Conservation (phyloP, 1,140 invertebrate species). For the Bathynomus jamesi region DNA sequence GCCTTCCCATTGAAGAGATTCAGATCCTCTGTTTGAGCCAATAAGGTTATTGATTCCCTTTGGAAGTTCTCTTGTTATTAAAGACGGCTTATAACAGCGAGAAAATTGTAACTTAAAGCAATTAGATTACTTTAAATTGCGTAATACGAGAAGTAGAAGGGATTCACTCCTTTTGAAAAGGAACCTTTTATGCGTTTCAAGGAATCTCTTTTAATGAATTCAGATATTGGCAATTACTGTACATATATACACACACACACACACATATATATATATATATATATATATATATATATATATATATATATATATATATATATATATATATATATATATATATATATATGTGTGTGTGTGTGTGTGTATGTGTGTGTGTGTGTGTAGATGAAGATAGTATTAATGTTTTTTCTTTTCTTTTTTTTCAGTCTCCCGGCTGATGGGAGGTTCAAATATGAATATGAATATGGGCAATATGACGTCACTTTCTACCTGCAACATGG, state of each 20-base stretch:
- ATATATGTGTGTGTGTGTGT: not conserved
- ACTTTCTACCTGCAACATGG: slow-evolving; percentile 53
- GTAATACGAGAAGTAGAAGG: not conserved
- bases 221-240: not conserved
- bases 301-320: slow-evolving; percentile 2
- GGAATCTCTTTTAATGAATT: too few relatives aligned
- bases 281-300: slow-evolving; percentile 1
- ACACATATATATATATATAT: not conserved
- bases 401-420: slow-evolving; percentile 6
- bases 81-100: not conserved
- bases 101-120: too few relatives aligned
- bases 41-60: too few relatives aligned
- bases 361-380: not conserved
- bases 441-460: slow-evolving; percentile 71
- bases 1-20: too few relatives aligned
- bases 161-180: too few relatives aligned
- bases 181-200: too few relatives aligned
- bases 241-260: not conserved
- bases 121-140: not conserved
- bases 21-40: too few relatives aligned
- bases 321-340: not conserved
- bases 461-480: slow-evolving; percentile 65
- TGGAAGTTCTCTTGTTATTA: not conserved
- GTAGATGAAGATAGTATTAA: not conserved
- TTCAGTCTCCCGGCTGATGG: slow-evolving; percentile 80